Evolutionary conservation across 2,113 vertebrate genomes (phyloP).

Genomic region (Puntigrus tetrazona): DNA sequence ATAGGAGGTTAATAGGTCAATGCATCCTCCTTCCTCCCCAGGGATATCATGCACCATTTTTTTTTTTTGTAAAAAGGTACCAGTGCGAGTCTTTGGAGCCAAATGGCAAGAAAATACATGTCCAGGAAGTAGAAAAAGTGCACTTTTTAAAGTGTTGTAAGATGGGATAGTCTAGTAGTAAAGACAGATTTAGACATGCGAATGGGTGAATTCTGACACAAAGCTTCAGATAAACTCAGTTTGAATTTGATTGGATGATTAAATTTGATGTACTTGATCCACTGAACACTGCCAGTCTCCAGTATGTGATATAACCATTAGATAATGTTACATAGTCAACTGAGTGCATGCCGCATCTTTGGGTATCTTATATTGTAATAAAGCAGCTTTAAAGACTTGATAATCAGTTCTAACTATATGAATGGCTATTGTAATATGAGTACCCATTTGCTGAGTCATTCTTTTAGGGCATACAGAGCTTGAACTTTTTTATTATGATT

Average conservation of each 20-base stretch:
- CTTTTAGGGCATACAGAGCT: not conserved
- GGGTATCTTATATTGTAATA: not conserved
- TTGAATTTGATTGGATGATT: not conserved
- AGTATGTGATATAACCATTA: not conserved
- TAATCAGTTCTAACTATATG: not conserved
- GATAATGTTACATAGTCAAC: constrained; percentile 3
- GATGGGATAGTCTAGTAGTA: not conserved
- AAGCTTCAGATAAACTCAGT: not conserved
- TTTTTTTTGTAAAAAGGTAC: not conserved
- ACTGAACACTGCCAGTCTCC: not conserved
- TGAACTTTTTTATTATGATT: not conserved
- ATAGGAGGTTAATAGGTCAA: constrained; percentile 31
- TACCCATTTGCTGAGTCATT: not conserved
- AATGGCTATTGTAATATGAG: not conserved
- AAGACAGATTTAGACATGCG: not conserved
- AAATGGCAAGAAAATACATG: not conserved
- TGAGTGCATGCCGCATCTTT: not conserved
- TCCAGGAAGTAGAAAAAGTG: not conserved
- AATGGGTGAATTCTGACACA: not conserved
- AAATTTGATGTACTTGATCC: constrained; percentile 5
- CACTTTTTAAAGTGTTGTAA: not conserved
- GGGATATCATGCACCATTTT: not conserved
- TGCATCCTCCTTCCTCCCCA: not conserved
- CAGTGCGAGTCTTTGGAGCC: not conserved
- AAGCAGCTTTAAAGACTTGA: constrained; percentile 2